Base-by-base conservation (phyloP, 2,797 vertebrate genomes). In the Chaunax sp. region DNA sequence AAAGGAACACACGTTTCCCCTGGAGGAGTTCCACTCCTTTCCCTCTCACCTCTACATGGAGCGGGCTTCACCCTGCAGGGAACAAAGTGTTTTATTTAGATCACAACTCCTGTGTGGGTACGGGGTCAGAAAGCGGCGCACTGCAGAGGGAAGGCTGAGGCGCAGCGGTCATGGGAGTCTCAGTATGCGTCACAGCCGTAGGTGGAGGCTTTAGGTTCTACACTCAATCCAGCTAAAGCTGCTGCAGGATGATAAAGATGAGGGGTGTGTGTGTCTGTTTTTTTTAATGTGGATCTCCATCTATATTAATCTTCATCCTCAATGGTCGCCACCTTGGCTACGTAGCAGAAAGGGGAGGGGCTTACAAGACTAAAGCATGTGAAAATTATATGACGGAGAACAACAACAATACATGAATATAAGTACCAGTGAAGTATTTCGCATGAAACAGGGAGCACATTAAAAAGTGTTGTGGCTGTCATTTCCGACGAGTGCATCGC, bases 91-190 rank as follows among this genome's bases (percentile, higher is more conserved):
- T 86, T 85, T 77, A 78, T 82, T 72, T 54, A 73, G 67, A 71
- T 82, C 76, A 55, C 47, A 69, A 80, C 59, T 72, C 50, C 75
- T 77, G 82, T 69, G 78, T 86, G 75, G 82, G 82, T 69, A 47
- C 3, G 9, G 61, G 81, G 79, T 80, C 81, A 71, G 49, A 52
- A 63, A 45, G 56, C 7, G 3, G 3, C 41, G 62, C 69, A 61
- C 69, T 78, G 77, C 65, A 28, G 65, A 71, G 70, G 70, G 45
- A 49, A 52, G 81, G 2, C 45, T 45, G 69, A 70, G 61, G 63
- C 49, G 59, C 63, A 1, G 50, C 2, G 22, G 61, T 50, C 58
- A 58, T 23, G 60, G 53, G 58, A 72, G 75, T 64, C 74, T 72
- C 9, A 1, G 79, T 67, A 77, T 78, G 78, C 75, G 73, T 51